Conservation (phyloP, 1,140 invertebrate species). For the Halictus rubicundus region DNA sequence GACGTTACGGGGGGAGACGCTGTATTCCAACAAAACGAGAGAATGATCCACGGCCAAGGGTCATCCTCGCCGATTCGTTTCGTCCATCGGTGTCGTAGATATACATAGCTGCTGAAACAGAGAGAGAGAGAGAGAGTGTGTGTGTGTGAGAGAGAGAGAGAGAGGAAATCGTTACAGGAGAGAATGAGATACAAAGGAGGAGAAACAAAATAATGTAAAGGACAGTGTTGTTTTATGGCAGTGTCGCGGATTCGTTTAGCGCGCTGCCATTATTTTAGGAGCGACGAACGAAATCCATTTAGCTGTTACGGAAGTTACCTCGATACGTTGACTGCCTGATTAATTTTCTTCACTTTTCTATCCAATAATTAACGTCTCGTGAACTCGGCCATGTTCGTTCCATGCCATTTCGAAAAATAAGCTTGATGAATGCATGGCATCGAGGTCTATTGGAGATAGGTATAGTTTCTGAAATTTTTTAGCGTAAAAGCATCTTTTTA, state of each 20-base stretch:
- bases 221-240: conserved; percentile 15
- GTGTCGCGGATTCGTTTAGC: background rate
- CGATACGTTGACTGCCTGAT: too few species aligned
- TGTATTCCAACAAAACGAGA: conserved; percentile 39
- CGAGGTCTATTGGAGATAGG: too few species aligned
- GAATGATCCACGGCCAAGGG: conserved; percentile 18
- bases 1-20: too few species aligned
- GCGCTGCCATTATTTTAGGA: conserved; percentile 17
- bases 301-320: background rate
- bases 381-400: too few species aligned
- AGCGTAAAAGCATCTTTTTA: too few species aligned
- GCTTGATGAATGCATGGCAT: too few species aligned
- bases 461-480: too few species aligned
- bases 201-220: conserved; percentile 23
- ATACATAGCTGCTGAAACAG: conserved; percentile 42
- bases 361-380: too few species aligned
- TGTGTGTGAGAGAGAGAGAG: too few species aligned
- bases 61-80: conserved; percentile 59
- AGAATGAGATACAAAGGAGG: conserved; percentile 2
- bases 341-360: too few species aligned
- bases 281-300: conserved; percentile 6
- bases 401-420: too few species aligned
- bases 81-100: conserved; percentile 71
- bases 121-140: conserved; percentile 2
- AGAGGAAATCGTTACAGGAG: background rate